Base-by-base conservation (phyloP, 2,888 invertebrate genomes). In the Eupithecia exiguata region DNA sequence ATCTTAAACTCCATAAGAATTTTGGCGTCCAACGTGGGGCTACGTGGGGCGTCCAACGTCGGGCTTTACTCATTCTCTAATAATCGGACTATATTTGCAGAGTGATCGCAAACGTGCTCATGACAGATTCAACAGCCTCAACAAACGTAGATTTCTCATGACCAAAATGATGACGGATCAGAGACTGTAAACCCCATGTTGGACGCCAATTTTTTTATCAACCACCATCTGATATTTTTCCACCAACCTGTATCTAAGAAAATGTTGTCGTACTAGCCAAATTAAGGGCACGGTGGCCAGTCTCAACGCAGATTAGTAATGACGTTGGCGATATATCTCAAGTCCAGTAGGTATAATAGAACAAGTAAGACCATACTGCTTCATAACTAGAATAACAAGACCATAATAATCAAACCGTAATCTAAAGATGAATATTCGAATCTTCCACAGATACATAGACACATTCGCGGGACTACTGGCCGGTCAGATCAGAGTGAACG, bases 381-480 rank as follows among this genome's bases (percentile, higher is more conserved):
- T 18, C 43, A 46, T 46, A 2, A 46, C 9, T 9, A n/a, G 7
- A 18, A 46, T 46, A 46, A 46, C 46, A 49, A 49, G 9, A 49
- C n/a, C 6, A 49, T n/a, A n/a, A 30, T 5, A 18, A 18, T 18
- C 46, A 6, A 46, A 18, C 18, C 5, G 18, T n/a, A n/a, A n/a
- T 46, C 46, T 30, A 35, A 18, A 30, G 14, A 35, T 18, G 35
- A 35, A 35, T 30, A 7, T 35, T 61, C 0, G 5, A 35, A 65
- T 68, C 16, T 43, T 75, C 61, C 40, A 68, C 95, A 98, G 98
- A 92, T 98, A 98, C 93, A 97, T 99, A 81, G 97, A 97, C 87
- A 98, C 99, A 88, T 99, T 99, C 91, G 97, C 98, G 70, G 98
- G 98, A 1, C 94, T 99, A 68, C 95, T 99, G 72, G 97, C 98